A percentile compares a stretch with the other conserved stretches of the same genome.
phyloP scores from a whole-genome alignment of 1,140 invertebrate species.

The Heliconius himera region DNA sequence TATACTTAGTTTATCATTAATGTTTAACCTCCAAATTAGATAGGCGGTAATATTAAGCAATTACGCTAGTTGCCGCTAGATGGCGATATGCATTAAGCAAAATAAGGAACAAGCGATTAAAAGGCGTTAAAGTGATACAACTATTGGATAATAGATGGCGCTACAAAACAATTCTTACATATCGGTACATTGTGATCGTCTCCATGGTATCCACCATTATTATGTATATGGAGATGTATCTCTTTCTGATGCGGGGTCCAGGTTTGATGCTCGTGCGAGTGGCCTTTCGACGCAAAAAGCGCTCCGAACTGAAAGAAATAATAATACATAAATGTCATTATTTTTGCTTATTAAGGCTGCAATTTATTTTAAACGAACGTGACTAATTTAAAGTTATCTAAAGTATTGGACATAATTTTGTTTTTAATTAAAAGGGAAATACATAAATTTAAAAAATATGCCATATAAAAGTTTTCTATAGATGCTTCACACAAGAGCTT shows the following conservation, averaged over 20 bases:
- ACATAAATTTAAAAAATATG: too few relatives aligned
- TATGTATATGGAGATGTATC: conserved; percentile 75
- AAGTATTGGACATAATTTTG: too few relatives aligned
- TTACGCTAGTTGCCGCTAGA: background rate
- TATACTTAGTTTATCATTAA: too few relatives aligned
- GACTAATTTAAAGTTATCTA: too few relatives aligned
- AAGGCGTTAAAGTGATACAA: background rate
- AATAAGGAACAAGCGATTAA: background rate
- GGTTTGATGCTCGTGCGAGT: conserved; percentile 39
- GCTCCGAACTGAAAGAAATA: conserved; percentile 60
- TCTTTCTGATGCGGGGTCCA: conserved; percentile 67
- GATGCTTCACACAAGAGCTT: too few relatives aligned
- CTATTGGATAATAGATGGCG: background rate
- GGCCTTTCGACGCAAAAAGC: conserved; percentile 54
- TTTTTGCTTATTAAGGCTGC: background rate
- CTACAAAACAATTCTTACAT: conserved; percentile 42
- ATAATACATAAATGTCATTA: background rate
- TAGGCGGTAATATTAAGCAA: background rate
- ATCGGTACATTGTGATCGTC: conserved; percentile 45
- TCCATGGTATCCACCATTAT: conserved; percentile 58
- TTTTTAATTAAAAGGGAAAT: too few relatives aligned
- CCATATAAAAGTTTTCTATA: too few relatives aligned
- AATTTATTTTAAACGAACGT: background rate
- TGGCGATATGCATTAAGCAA: background rate
- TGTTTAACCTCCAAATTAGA: too few relatives aligned